Conservation (phyloP, 2,797 vertebrate genomes). For the Falco peregrinus region DNA sequence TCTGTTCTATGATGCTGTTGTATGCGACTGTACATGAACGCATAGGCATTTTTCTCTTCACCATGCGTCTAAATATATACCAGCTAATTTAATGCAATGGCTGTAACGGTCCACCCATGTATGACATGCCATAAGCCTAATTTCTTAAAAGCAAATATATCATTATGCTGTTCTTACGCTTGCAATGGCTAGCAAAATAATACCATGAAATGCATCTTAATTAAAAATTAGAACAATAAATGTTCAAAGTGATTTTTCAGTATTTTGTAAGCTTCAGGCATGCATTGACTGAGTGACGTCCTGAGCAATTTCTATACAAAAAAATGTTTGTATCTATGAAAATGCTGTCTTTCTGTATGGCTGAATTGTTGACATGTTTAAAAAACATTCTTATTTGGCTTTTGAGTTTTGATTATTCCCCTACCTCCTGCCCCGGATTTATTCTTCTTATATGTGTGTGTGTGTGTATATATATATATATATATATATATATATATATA, state of each 20-base stretch:
- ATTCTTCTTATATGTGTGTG: neutral
- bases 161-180: neutral
- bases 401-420: neutral
- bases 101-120: neutral
- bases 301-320: too few relatives aligned
- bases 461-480: too few relatives aligned
- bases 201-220: neutral
- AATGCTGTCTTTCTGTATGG: neutral
- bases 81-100: neutral
- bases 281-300: neutral
- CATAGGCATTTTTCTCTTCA: neutral
- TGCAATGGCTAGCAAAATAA: neutral
- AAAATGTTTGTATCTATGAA: neutral
- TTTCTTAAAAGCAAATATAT: neutral
- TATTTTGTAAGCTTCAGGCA: neutral
- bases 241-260: neutral
- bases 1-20: neutral
- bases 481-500: too few relatives aligned
- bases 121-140: neutral
- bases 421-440: neutral
- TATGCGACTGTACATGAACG: neutral
- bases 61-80: neutral
- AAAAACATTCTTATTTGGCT: neutral
- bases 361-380: neutral
- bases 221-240: neutral